A percentile compares a stretch with the other conserved stretches of the same genome.
Evolutionary conservation across 2,797 vertebrate genomes (phyloP).

Genomic region (Emydoidea blandingii): DNA sequence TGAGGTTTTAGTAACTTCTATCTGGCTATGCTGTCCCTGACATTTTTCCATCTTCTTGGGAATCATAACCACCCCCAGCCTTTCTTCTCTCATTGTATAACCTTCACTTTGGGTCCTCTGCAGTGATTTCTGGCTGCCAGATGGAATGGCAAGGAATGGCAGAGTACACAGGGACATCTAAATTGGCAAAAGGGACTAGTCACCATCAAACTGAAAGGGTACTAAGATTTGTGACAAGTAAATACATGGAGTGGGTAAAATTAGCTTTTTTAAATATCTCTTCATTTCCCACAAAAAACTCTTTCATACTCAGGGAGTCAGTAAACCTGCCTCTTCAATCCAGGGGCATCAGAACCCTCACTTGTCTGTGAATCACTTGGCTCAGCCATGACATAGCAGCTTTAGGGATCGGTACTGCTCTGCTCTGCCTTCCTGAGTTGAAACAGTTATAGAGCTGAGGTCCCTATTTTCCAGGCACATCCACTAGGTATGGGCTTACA

Average conservation of each 20-base stretch:
- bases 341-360: neutral
- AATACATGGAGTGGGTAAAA: neutral
- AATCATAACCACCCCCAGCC: neutral
- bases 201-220: neutral
- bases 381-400: neutral
- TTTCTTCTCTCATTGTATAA: neutral
- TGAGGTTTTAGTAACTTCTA: neutral
- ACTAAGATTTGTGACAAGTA: neutral
- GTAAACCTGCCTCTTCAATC: neutral
- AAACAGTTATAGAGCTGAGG: neutral
- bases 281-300: neutral
- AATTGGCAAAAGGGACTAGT: neutral
- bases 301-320: neutral
- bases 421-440: neutral
- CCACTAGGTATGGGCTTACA: neutral
- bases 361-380: neutral
- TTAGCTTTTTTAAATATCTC: neutral
- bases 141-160: neutral
- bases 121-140: neutral
- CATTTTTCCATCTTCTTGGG: neutral
- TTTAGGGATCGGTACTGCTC: accelerated
- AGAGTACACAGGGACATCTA: neutral
- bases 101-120: neutral
- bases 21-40: neutral
- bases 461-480: neutral